These are phyloP conservation scores for Eolophus roseicapilla DNA, from an alignment of 2,113 vertebrate species.

Conservation along the genomic window DNA sequence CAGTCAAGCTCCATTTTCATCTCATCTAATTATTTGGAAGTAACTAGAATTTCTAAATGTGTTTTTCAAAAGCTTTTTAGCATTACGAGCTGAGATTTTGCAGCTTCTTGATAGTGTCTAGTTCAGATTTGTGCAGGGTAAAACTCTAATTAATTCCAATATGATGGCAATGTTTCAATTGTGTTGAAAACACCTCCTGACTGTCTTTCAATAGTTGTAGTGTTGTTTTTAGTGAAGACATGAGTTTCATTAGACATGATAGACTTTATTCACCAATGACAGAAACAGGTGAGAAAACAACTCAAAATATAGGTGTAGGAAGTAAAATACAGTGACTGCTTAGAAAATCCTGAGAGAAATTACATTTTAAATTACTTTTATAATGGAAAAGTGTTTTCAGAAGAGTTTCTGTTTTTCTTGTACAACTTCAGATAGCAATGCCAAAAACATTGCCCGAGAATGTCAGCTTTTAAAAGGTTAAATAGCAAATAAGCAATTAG, in stretches of 20 bases:
- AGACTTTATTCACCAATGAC: neutral
- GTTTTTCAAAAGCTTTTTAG: neutral
- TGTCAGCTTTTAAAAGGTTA: neutral
- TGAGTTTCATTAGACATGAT: neutral
- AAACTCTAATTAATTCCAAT: neutral
- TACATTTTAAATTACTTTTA: neutral
- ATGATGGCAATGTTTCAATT: neutral
- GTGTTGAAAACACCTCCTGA: neutral
- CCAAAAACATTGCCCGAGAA: fast-evolving
- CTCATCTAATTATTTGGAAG: neutral
- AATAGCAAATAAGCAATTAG: neutral
- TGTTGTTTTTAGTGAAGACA: neutral
- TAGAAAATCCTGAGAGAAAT: neutral
- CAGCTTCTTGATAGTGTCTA: neutral
- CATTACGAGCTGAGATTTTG: neutral
- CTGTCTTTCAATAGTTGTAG: neutral
- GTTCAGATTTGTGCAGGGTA: neutral
- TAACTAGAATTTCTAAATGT: neutral
- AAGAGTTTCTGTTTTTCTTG: neutral
- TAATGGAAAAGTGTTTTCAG: neutral
- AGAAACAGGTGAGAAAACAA: neutral
- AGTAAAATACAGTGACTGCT: neutral
- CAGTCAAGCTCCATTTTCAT: neutral
- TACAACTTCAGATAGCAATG: neutral
- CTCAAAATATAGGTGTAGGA: neutral